Evolutionary conservation across 2,797 vertebrate species (phyloP), one percentile per base, ranked within the genome.

Genomic region (Argya squamiceps): DNA sequence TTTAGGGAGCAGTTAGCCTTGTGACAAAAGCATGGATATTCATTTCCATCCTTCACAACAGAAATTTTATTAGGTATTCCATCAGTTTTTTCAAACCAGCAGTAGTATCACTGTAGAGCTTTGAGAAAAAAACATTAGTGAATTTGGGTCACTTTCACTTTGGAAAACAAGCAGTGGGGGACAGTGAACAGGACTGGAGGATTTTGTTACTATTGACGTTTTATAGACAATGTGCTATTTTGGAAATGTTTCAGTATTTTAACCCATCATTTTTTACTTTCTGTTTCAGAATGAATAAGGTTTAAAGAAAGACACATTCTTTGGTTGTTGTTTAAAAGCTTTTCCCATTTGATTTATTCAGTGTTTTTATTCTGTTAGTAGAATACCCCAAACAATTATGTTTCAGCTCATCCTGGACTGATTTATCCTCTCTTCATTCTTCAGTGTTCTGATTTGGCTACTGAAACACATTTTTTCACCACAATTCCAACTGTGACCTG

Each of bases 371-470:
- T 92, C 87, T 65, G 43, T 78, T 93, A 87, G 39, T 2, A 1
- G 47, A 73, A 63, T 88, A 58, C 32, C 67, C 65, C 21, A 69
- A 49, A 75, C 80, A 88, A 26, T 93, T 92, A 36, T 9, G 50
- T 70, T 94, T 94, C 86, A 91, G 37, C 64, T 95, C 71, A 46
- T 82, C 78, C 78, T 91, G 86, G 53, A 47, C 44, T 83, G 60
- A 89, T 93, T 87, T 90, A 20, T 95, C n/a, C 43, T 69, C 36
- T 59, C 27, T 77, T 78, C 52, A 43, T 93, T 93, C 59, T 88
- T 90, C 55, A 67, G 43, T 76, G 32, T 86, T 95, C 84, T 90
- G 46, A 84, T 94, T 91, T 91, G 86, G 71, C 94, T 94, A 89
- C 91, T 64, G 77, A 77, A 93, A 83, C 64, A 53, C 27, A 8